Conservation (phyloP, 2,113 vertebrate species). For the Noturus placidus region DNA sequence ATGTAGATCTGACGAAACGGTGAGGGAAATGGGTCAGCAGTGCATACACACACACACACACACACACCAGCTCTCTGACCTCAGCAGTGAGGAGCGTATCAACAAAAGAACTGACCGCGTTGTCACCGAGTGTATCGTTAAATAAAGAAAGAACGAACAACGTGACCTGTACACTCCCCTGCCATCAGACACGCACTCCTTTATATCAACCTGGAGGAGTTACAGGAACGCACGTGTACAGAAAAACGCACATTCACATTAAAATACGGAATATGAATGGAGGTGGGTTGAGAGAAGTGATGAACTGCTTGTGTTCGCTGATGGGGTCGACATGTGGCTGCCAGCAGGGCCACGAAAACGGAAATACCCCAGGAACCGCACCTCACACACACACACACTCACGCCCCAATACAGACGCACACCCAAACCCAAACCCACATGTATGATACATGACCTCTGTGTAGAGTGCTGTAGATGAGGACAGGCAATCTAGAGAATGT, state of each 20-base stretch:
- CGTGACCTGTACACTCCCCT: not conserved
- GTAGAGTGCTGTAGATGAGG: conserved; percentile 48
- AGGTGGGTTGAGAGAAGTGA: not conserved
- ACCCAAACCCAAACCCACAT: conserved; percentile 33
- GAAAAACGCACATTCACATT: not conserved
- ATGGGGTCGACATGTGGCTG: conserved; percentile 32
- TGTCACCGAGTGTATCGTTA: not conserved
- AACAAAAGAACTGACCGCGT: not conserved
- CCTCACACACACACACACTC: conserved; percentile 25
- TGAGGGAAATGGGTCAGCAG: conserved; percentile 40
- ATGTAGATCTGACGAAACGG: conserved; percentile 4
- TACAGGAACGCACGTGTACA: not conserved
- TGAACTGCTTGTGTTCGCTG: conserved; percentile 25
- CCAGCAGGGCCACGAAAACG: conserved; percentile 34
- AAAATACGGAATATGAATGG: not conserved
- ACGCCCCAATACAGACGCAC: not conserved
- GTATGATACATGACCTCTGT: conserved; percentile 57
- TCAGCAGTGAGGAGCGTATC: conserved; percentile 26
- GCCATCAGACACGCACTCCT: not conserved
- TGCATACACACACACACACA: conserved; percentile 7
- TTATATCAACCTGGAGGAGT: not conserved
- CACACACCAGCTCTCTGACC: conserved; percentile 43
- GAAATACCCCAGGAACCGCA: conserved; percentile 35
- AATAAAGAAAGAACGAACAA: not conserved
- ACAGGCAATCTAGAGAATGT: conserved; percentile 54